These are phyloP conservation scores for Acinonyx jubatus DNA, from an alignment of 2,113 vertebrate species.

Conservation along the genomic window DNA sequence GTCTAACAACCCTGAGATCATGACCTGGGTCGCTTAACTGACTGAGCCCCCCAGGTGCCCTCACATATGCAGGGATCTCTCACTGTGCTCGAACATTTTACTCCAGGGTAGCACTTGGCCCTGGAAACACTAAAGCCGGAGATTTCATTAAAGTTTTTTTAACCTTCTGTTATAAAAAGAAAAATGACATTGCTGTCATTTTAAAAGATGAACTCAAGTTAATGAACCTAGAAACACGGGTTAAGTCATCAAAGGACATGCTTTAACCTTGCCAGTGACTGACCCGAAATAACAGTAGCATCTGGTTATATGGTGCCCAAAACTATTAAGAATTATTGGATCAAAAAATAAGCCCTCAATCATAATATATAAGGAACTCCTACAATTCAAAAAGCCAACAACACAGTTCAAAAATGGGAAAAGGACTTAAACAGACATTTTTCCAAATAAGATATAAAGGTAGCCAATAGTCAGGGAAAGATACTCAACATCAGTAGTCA, in stretches of 20 bases:
- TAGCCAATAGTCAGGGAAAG: neutral
- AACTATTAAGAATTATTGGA: neutral
- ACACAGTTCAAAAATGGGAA: neutral
- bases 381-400: neutral
- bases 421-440: neutral
- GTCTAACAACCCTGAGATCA: too few species aligned
- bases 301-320: neutral
- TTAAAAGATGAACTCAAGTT: neutral
- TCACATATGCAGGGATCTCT: neutral
- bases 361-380: neutral
- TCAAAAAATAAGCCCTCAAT: neutral
- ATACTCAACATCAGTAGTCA: neutral
- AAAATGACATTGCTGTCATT: neutral
- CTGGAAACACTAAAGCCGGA: neutral
- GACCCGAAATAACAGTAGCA: neutral
- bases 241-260: neutral
- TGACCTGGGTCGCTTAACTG: too few species aligned
- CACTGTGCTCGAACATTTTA: neutral
- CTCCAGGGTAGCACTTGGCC: neutral
- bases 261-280: neutral
- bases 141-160: neutral
- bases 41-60: too few species aligned
- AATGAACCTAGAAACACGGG: neutral
- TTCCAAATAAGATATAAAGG: neutral
- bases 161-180: neutral